Conservation (phyloP, 1,140 invertebrate genomes). For the Heliconius himera region DNA sequence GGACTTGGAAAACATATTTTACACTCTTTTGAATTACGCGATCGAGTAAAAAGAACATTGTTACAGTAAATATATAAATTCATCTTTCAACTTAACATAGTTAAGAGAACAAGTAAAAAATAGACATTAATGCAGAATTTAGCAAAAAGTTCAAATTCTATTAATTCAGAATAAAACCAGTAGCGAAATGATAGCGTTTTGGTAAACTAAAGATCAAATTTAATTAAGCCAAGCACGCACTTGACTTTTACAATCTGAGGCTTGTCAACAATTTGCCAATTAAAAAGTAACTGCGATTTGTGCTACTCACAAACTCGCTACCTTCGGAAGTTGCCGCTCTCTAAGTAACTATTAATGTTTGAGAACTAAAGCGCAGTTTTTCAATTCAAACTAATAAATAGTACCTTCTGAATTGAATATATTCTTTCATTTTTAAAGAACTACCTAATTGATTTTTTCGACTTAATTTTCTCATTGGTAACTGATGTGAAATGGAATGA, state of each 20-base stretch:
- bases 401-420: background rate
- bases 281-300: constrained; percentile 28
- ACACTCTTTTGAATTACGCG: too few relatives aligned
- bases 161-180: constrained; percentile 1
- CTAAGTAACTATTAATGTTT: constrained; percentile 15
- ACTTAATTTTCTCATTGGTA: background rate
- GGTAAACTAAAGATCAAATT: constrained; percentile 22
- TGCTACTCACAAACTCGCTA: too few relatives aligned
- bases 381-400: background rate
- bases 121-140: background rate
- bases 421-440: constrained; percentile 2
- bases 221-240: constrained; percentile 26
- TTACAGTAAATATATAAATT: background rate
- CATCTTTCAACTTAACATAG: background rate
- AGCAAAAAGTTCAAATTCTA: background rate
- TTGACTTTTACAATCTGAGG: constrained; percentile 26
- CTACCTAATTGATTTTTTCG: constrained; percentile 4
- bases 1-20: too few relatives aligned
- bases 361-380: constrained; percentile 22
- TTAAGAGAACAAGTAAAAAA: background rate
- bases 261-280: constrained; percentile 25
- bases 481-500: background rate
- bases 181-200: constrained; percentile 16
- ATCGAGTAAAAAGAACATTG: too few relatives aligned
- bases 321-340: too few relatives aligned